Evolutionary conservation across 2,797 vertebrate species (phyloP).

Genomic region (Avahi laniger): DNA sequence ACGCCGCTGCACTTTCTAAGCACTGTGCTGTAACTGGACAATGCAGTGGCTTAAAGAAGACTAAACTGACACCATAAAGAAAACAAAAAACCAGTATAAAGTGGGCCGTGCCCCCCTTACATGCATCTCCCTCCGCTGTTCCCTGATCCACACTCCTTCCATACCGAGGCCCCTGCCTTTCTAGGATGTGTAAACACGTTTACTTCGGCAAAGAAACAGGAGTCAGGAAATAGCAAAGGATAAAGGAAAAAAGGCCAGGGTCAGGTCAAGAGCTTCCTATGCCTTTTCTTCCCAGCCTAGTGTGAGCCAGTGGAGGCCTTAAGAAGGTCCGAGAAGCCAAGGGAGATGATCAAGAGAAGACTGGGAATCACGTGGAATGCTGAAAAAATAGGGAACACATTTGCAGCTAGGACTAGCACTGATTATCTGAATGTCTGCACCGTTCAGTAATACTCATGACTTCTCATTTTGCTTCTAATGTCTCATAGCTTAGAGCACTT

Average conservation of each 20-base stretch:
- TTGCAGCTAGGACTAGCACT: background rate
- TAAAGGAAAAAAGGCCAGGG: conserved; percentile 17
- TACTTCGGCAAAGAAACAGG: conserved; percentile 26
- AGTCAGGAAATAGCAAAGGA: conserved; percentile 55
- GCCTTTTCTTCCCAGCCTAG: background rate
- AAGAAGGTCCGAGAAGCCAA: background rate
- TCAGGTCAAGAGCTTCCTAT: conserved; percentile 63
- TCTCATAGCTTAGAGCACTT: background rate
- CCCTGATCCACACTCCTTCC: background rate
- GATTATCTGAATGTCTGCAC: background rate
- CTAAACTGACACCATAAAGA: too few relatives aligned
- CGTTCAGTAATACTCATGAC: background rate
- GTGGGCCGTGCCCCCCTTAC: background rate
- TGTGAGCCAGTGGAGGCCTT: background rate
- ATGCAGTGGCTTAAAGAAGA: too few relatives aligned
- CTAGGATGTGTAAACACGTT: background rate
- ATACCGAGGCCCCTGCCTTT: background rate
- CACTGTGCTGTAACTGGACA: too few relatives aligned
- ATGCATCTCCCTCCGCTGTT: background rate
- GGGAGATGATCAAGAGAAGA: background rate
- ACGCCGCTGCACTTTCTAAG: too few relatives aligned
- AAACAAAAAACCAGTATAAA: background rate
- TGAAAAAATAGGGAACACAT: background rate
- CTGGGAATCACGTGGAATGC: background rate
- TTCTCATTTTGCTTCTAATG: background rate